Evolutionary conservation across 2,113 vertebrate genomes (phyloP).

Genomic region (Nannobrachium achirus): DNA sequence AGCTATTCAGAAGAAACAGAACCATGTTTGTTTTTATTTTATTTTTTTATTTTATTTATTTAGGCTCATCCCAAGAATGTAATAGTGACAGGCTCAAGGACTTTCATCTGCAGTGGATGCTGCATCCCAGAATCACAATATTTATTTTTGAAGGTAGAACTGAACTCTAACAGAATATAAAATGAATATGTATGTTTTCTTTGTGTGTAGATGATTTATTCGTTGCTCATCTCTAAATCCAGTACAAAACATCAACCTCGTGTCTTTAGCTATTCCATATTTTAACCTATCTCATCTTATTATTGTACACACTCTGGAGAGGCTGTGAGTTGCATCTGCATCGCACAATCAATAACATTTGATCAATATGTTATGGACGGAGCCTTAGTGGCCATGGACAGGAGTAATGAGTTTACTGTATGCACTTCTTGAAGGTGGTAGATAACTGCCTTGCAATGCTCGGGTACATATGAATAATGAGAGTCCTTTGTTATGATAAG

Average conservation of each 20-base stretch:
- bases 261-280: not conserved
- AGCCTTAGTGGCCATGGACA: not conserved
- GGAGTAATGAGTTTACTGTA: conserved; percentile 12
- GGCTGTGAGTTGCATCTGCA: conserved; percentile 10
- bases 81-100: conserved; percentile 12
- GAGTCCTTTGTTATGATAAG: conserved; percentile 4
- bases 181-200: not conserved
- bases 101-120: conserved; percentile 12
- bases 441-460: not conserved
- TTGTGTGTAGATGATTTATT: not conserved
- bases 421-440: not conserved
- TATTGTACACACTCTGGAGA: not conserved
- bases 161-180: not conserved
- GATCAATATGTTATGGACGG: conserved; percentile 28
- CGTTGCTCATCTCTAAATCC: not conserved
- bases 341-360: conserved; percentile 32
- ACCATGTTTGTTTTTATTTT: no score
- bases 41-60: conserved; percentile 37
- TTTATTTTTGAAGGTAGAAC: conserved; percentile 3
- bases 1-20: no score
- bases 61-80: conserved; percentile 20
- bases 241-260: not conserved
- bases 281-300: not conserved
- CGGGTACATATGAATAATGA: not conserved
- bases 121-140: conserved; percentile 19